Conservation (phyloP, 2,113 vertebrate species). For the Fregata magnificens region DNA sequence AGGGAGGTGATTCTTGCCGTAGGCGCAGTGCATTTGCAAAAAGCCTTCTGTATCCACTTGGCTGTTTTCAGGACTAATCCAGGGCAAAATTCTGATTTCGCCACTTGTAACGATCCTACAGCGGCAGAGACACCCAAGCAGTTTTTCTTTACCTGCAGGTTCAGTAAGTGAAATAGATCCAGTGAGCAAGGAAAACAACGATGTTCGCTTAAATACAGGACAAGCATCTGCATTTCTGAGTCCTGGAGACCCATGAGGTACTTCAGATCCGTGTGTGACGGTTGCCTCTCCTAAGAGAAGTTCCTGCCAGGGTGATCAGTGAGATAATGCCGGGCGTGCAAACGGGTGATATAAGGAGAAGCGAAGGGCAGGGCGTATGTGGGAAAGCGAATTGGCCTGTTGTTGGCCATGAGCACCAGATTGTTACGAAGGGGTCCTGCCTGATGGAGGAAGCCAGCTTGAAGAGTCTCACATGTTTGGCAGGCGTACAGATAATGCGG, state of each 20-base stretch:
- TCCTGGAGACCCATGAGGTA: neutral
- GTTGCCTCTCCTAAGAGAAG: neutral
- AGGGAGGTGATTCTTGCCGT: neutral
- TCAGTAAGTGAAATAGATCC: neutral
- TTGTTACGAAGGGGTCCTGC: neutral
- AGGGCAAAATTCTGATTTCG: neutral
- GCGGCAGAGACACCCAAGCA: neutral
- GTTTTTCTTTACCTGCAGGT: neutral
- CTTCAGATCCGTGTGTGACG: neutral
- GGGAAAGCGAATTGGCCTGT: accelerated
- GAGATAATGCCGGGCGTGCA: accelerated
- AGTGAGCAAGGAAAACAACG: neutral
- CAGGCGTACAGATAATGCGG: accelerated
- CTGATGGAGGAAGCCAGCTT: neutral
- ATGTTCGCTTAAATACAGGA: neutral
- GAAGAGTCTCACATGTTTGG: neutral
- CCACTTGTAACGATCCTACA: neutral
- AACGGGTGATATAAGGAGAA: neutral
- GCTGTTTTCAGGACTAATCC: neutral
- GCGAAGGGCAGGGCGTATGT: neutral
- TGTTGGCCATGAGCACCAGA: neutral
- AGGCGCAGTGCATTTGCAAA: neutral
- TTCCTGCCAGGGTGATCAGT: neutral
- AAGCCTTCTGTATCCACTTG: neutral
- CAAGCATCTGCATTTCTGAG: neutral